Evolutionary conservation across 2,888 invertebrate genomes (phyloP), one percentile per base, ranked within the genome.

Genomic region (Idaea biselata): DNA sequence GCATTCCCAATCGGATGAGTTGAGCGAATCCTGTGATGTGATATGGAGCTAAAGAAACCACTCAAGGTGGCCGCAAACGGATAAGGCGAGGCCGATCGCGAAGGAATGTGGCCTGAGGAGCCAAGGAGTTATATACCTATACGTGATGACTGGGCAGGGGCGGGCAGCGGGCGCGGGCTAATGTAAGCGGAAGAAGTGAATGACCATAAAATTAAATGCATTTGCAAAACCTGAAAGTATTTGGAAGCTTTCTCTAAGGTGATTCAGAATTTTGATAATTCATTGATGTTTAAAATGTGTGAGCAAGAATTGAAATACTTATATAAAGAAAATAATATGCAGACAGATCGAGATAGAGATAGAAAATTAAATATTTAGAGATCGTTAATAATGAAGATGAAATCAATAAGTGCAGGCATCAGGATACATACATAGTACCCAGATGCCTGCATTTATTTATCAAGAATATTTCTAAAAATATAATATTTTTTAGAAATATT

Each of bases 1-100:
- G 74, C 79, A 82, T 89, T 90, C 88, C 82, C 89, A 85, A 25
- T 44, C 44, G 44, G 44, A 8, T 44, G 7, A 44, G 44, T 44
- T 44, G 14, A 14, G 81, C 79, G 78, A 65, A 63, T 68, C 44
- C 61, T 58, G 57, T 56, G 44, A 8, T 32, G 57, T 16, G 55
- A 57, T 61, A 59, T 65, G 64, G 70, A 68, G 74, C 73, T 77
- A 76, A 78, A 78, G 82, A 74, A 82, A 82, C 81, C 44, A 44
- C 56, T 85, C 82, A 84, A 73, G 81, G 81, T 78, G 77, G 79
- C 79, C 71, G 81, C 80, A 81, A 82, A 84, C 83, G 79, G 78
- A 80, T 83, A 89, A 78, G 88, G 89, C 83, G 86, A 86, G 86
- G 87, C 85, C 87, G 87, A 73, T 83, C 86, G 88, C 84, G 77